A percentile compares a stretch with the other conserved stretches of the same genome.
phyloP scores from a whole-genome alignment of 2,797 vertebrate genomes.

The Fundulus diaphanus region DNA sequence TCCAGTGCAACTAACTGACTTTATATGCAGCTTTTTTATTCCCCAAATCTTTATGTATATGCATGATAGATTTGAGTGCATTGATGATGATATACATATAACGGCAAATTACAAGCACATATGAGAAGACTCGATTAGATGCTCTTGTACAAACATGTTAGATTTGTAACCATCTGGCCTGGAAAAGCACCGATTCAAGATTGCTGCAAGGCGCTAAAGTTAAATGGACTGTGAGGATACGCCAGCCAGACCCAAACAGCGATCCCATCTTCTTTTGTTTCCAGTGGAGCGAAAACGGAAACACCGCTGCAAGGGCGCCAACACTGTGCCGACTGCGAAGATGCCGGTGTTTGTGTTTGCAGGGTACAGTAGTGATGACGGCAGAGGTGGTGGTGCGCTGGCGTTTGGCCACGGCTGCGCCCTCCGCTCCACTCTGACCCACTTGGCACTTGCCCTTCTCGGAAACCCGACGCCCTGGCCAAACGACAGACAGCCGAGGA shows the following conservation, averaged over 20 bases:
- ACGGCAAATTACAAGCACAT: background rate
- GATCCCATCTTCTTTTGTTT: conserved; percentile 16
- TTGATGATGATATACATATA: background rate
- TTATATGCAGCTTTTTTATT: background rate
- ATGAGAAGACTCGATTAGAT: background rate
- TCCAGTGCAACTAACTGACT: background rate
- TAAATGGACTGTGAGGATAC: background rate
- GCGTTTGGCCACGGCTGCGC: conserved; percentile 31
- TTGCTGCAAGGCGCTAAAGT: background rate
- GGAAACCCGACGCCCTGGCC: conserved; percentile 66
- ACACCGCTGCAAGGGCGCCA: conserved; percentile 8
- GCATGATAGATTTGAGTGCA: background rate
- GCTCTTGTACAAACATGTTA: too few species aligned
- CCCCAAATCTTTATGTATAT: background rate
- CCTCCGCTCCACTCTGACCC: conserved; percentile 67
- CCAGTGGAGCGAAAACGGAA: conserved; percentile 29
- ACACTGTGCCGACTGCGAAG: conserved; percentile 24
- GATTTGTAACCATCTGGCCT: too few species aligned
- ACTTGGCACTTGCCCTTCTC: conserved; percentile 61
- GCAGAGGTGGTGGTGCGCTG: conserved; percentile 31
- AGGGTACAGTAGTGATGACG: conserved; percentile 6
- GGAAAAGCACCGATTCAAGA: background rate
- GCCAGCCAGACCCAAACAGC: background rate
- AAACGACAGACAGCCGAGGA: conserved; percentile 45
- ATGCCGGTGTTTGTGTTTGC: conserved; percentile 14